A percentile compares a stretch with the other conserved stretches of the same genome.
These are phyloP conservation scores for Tyto alba DNA, from an alignment of 2,113 vertebrate species.

Conservation along the genomic window DNA sequence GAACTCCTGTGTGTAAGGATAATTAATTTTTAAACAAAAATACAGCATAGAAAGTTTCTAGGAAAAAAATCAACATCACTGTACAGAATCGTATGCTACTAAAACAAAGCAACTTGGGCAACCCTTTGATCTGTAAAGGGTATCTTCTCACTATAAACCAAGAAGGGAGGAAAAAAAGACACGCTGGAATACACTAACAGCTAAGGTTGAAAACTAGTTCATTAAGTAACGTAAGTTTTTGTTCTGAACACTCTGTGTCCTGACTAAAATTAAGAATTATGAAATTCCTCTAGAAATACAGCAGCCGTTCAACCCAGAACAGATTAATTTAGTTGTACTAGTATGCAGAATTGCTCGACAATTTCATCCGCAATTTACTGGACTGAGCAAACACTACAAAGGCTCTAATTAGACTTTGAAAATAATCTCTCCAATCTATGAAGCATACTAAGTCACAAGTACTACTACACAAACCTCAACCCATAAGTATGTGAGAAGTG, in stretches of 20 bases:
- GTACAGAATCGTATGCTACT: neutral
- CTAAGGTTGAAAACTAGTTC: neutral
- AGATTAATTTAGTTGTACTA: neutral
- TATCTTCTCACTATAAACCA: neutral
- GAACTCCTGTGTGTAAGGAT: neutral
- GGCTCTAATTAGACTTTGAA: neutral
- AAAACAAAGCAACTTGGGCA: neutral
- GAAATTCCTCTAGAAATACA: neutral
- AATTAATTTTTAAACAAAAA: neutral
- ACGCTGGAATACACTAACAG: neutral
- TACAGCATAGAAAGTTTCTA: neutral
- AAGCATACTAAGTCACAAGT: neutral
- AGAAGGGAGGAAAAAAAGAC: neutral
- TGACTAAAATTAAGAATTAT: neutral
- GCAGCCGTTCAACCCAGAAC: neutral
- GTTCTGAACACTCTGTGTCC: neutral
- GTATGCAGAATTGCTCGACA: neutral
- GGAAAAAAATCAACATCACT: neutral
- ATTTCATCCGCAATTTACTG: neutral
- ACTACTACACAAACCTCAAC: neutral
- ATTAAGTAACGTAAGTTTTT: neutral
- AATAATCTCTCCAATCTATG: neutral
- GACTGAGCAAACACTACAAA: neutral
- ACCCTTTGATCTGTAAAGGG: neutral
- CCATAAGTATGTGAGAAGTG: neutral